phyloP scores from a whole-genome alignment of 2,113 vertebrate species.

The Coptodon rendalli region DNA sequence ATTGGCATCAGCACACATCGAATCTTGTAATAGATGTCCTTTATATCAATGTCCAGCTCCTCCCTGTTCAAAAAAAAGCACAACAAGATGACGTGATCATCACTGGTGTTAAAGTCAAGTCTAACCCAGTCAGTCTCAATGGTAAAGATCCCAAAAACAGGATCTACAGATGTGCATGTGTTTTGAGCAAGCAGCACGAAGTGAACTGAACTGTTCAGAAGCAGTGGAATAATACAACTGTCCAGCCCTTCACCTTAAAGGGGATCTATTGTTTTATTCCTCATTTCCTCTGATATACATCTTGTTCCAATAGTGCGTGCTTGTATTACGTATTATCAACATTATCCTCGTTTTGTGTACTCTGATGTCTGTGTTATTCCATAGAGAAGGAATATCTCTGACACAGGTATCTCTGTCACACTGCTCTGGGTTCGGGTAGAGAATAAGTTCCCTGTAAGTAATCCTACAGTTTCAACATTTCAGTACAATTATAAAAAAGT shows the following conservation, averaged over 20 bases:
- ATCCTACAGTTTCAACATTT: neutral
- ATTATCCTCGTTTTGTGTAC: neutral
- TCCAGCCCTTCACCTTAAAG: neutral
- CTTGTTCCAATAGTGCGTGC: neutral
- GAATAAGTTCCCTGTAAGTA: neutral
- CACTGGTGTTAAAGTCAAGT: neutral
- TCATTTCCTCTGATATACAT: neutral
- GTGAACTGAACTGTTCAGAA: neutral
- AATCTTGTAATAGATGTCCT: slow-evolving; percentile 99
- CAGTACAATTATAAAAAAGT: neutral
- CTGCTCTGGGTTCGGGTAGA: neutral
- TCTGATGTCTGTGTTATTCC: neutral
- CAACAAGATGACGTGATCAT: neutral
- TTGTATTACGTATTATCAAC: neutral
- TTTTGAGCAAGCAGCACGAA: neutral
- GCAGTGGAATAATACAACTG: neutral
- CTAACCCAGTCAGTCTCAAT: neutral
- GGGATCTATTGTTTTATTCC: neutral
- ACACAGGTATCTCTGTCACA: rapidly evolving
- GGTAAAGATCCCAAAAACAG: neutral
- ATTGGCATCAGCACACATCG: slow-evolving; percentile 98
- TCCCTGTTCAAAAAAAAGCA: slow-evolving; percentile 70
- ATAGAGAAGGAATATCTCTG: neutral
- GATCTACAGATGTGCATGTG: neutral
- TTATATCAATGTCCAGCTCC: slow-evolving; percentile 94